Evolutionary conservation across 2,888 invertebrate species (phyloP).

Genomic region (Pelosia muscerda): DNA sequence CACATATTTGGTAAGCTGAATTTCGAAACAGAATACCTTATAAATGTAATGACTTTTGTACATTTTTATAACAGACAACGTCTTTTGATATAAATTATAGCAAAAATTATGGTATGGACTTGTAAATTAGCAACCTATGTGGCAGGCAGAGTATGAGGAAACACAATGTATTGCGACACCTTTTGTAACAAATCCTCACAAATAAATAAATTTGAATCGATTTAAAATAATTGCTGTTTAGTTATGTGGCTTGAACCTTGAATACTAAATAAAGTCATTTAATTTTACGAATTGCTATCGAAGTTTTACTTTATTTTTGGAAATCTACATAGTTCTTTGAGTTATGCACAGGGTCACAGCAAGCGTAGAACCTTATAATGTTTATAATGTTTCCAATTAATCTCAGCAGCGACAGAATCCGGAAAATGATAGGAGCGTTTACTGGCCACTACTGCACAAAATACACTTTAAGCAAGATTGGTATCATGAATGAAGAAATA

Average conservation of each 20-base stretch:
- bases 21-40: neutral
- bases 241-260: neutral
- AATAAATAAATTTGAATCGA: constrained; percentile 1
- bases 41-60: neutral
- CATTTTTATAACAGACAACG: neutral
- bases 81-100: neutral
- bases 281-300: neutral
- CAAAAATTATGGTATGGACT: neutral
- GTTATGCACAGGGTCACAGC: neutral
- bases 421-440: too few relatives aligned
- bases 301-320: neutral
- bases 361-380: neutral
- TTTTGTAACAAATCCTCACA: neutral
- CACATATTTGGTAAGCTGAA: neutral
- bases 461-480: too few relatives aligned
- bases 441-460: too few relatives aligned
- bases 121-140: neutral
- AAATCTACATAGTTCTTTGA: neutral
- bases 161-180: neutral
- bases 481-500: too few relatives aligned
- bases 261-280: neutral
- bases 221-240: neutral
- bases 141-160: neutral
- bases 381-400: too few relatives aligned
- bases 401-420: too few relatives aligned